Percentiles rank a stretch among this genome's conserved stretches.
These are phyloP conservation scores for Ophiothrix spiculata DNA, from an alignment of 35 echinoderm and acorn worm genomes.

Conservation along the genomic window DNA sequence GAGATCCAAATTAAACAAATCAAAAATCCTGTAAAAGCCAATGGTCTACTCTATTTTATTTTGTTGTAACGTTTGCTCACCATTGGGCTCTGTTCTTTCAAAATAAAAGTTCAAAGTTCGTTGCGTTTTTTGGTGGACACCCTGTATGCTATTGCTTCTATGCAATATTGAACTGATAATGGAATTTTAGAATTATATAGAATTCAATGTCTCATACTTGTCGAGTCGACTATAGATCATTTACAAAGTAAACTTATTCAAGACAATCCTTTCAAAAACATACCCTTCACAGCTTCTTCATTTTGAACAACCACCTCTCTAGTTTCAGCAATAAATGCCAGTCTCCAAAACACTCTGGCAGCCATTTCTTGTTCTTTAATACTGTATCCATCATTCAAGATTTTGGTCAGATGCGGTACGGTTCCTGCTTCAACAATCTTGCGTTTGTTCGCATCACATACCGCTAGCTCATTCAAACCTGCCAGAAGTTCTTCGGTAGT, in stretches of 20 bases:
- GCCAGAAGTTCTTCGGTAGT: constrained; percentile 57
- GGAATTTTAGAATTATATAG: neutral
- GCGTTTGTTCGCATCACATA: constrained; percentile 82
- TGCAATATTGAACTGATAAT: neutral
- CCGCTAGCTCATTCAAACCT: constrained; percentile 73
- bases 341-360: constrained; percentile 54
- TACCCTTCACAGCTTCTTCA: constrained; percentile 60
- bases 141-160: no score
- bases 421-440: constrained; percentile 71
- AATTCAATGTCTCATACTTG: neutral
- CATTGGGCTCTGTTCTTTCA: no score
- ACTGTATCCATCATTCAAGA: constrained; percentile 41
- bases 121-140: no score
- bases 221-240: neutral
- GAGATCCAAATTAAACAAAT: no score
- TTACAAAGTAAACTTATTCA: neutral
- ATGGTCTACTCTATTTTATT: no score
- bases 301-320: constrained; percentile 51
- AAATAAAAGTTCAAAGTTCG: no score
- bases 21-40: no score
- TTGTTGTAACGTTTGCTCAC: no score
- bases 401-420: constrained; percentile 30
- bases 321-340: constrained; percentile 75
- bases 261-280: neutral
- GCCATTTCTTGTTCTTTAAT: constrained; percentile 53